Conservation (phyloP, 2,113 vertebrate species). For the Seriola quinqueradiata region DNA sequence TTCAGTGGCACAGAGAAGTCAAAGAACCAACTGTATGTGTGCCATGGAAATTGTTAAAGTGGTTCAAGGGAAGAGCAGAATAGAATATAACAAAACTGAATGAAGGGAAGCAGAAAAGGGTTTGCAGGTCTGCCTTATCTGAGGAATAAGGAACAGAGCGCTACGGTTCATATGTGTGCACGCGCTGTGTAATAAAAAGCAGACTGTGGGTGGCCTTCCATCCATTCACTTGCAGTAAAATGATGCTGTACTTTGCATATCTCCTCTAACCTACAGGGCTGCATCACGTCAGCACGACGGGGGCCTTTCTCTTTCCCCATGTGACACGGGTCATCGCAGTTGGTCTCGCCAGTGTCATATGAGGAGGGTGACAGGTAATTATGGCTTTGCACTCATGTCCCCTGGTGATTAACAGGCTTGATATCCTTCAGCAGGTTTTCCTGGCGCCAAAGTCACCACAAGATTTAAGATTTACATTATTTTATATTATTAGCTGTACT, state of each 20-base stretch:
- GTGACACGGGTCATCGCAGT: conserved; percentile 54
- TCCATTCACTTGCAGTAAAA: conserved; percentile 14
- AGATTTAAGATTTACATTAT: conserved; percentile 1
- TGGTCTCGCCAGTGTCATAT: conserved; percentile 43
- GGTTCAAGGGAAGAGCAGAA: conserved; percentile 27
- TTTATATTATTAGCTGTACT: neutral
- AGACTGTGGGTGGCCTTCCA: neutral
- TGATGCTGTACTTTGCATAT: conserved; percentile 18
- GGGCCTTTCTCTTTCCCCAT: conserved; percentile 16
- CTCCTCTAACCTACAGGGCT: conserved; percentile 42
- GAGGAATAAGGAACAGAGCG: conserved; percentile 1
- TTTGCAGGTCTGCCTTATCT: conserved; percentile 1
- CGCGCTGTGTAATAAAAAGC: conserved; percentile 6
- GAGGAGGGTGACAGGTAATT: conserved; percentile 74
- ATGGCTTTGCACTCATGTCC: conserved; percentile 52
- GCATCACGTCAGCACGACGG: conserved; percentile 32
- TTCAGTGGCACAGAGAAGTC: conserved; percentile 13
- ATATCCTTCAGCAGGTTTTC: conserved; percentile 4
- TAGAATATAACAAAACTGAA: conserved; percentile 13
- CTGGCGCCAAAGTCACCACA: neutral
- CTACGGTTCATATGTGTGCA: neutral
- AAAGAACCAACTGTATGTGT: conserved; percentile 4
- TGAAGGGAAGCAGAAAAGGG: neutral
- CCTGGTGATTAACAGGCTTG: conserved; percentile 20
- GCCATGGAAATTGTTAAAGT: conserved; percentile 37